Evolutionary conservation across 2,888 invertebrate species (phyloP), one percentile per base, ranked within the genome.

Genomic region (Cheilosia variabilis): DNA sequence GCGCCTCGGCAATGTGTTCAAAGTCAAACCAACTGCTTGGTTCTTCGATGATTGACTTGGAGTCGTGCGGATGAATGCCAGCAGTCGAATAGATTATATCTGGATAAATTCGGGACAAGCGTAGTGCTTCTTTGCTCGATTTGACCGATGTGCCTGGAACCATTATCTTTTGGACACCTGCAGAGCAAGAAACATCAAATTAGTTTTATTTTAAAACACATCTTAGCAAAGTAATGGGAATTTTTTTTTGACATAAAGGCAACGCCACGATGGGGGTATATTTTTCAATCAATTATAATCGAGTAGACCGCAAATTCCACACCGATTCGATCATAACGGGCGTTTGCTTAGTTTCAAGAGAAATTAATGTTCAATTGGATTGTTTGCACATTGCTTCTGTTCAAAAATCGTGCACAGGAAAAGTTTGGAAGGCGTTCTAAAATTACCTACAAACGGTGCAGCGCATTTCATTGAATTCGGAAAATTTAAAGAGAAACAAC

Each of bases 111-210:
- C 97, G 94, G 76, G 97, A 97, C 88, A 98, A 93, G 91, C 98
- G 94, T 84, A 98, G 93, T 69, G 97, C 97, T 93, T 98, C 98
- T 93, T 97, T 97, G 91, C 97, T 97, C 77, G 96, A 96, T 92
- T 96, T 95, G 76, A 98, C 95, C 88, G 97, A 97, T 87, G 97
- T 97, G 62, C 98, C 98, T 72, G 97, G 97, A 81, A 98, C 98
- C 96, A 98, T 97, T 84, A 98, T 96, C 93, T 98, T 98, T 92
- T 97, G 97, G 90, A 98, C 97, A 89, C 98, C 97, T 97, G 90
- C 2, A 83, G 57, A 71, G 37, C 22, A 13, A 43, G 31, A 62
- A 60, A 24, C 7, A 9, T 43, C 15, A 24, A 10, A 17, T 41
- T 43, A 13, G 22, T 17, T 13, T 57, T 13, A 71, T 6, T 41